phyloP scores from a whole-genome alignment of 1,140 invertebrate species.

The Paralvinella palmiformis region DNA sequence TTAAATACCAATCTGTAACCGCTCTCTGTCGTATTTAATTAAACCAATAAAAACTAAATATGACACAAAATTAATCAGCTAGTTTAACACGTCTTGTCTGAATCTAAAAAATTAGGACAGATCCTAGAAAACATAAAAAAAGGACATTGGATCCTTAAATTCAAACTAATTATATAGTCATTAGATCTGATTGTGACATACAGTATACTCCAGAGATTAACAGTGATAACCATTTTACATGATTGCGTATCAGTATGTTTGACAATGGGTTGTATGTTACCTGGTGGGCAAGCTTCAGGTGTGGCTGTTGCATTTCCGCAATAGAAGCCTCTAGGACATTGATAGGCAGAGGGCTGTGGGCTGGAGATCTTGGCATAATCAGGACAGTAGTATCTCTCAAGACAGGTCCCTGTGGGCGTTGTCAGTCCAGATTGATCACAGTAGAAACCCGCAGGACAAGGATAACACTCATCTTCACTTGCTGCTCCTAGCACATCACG shows the following conservation, averaged over 20 bases:
- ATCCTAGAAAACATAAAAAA: too few species aligned
- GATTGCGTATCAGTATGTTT: neutral
- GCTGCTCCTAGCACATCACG: neutral
- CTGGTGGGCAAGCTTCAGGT: slow-evolving; percentile 33
- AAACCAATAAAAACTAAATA: too few species aligned
- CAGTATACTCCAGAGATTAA: too few species aligned
- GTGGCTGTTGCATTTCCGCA: slow-evolving; percentile 29
- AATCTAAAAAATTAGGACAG: too few species aligned
- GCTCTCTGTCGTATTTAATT: too few species aligned
- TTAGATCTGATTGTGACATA: too few species aligned
- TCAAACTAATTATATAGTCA: too few species aligned
- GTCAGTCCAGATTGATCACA: slow-evolving; percentile 27
- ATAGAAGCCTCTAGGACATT: slow-evolving; percentile 35
- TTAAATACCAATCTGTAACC: too few species aligned
- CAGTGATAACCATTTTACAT: too few species aligned
- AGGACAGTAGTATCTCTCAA: slow-evolving; percentile 38
- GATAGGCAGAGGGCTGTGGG: slow-evolving; percentile 27
- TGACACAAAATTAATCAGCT: too few species aligned
- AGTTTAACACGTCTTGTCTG: too few species aligned
- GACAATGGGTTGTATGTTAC: slow-evolving; percentile 8
- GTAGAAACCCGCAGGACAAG: slow-evolving; percentile 35
- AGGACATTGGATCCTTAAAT: too few species aligned
- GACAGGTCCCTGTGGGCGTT: slow-evolving; percentile 30
- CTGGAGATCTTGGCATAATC: slow-evolving; percentile 28
- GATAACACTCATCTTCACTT: slow-evolving; percentile 6